phyloP scores from a whole-genome alignment of 2,113 vertebrate genomes.

The Phycodurus eques region DNA sequence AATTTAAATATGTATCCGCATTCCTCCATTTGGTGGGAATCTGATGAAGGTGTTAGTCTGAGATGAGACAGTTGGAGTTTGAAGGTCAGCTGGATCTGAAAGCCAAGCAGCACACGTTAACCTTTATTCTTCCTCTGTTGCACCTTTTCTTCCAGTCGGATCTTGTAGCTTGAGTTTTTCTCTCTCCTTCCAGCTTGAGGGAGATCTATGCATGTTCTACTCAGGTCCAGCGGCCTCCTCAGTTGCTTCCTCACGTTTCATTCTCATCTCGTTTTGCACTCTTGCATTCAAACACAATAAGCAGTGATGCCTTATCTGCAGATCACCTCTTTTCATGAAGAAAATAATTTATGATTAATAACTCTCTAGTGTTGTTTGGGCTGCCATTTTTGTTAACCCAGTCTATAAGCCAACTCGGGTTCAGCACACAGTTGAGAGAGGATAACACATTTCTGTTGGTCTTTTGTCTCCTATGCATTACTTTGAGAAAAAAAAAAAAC shows the following conservation, averaged over 20 bases:
- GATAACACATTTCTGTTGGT: conserved; percentile 60
- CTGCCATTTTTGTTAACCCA: conserved; percentile 61
- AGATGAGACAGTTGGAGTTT: conserved; percentile 14
- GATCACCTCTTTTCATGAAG: conserved; percentile 66
- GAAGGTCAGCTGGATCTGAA: conserved; percentile 37
- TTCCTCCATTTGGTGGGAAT: conserved; percentile 25
- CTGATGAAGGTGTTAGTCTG: conserved; percentile 46
- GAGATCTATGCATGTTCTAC: conserved; percentile 76
- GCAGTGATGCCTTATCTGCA: conserved; percentile 95
- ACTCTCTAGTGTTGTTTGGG: conserved; percentile 61
- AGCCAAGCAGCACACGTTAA: conserved; percentile 47
- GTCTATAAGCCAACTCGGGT: conserved; percentile 68
- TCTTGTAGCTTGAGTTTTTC: conserved; percentile 44
- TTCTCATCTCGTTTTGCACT: conserved; percentile 32
- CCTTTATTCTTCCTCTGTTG: conserved; percentile 33
- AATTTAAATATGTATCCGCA: conserved; percentile 17
- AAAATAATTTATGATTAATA: conserved; percentile 68
- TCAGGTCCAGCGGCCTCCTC: conserved; percentile 79
- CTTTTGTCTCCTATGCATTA: conserved; percentile 87
- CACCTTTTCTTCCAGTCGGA: conserved; percentile 33
- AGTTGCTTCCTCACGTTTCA: conserved; percentile 65
- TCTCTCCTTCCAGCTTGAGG: conserved; percentile 65
- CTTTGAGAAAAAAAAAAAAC: conserved; percentile 50
- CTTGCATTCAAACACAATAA: conserved; percentile 76
- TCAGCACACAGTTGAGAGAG: conserved; percentile 57